A percentile compares a stretch with the other conserved stretches of the same genome.
Evolutionary conservation across 2,113 vertebrate species (phyloP).

Genomic region (Danio rerio): GRCz12tu NC_133186.1:42017501-42018000

Average conservation of each 20-base stretch:
- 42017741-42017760: constrained; percentile 30
- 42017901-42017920: constrained; percentile 51
- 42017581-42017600: constrained; percentile 27
- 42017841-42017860: constrained; percentile 62
- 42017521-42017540: not conserved
- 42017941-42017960: constrained; percentile 49
- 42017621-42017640: not conserved
- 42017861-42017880: constrained; percentile 59
- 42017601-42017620: constrained; percentile 13
- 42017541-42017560: not conserved
- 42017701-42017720: constrained; percentile 21
- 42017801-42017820: constrained; percentile 60
- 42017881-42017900: constrained; percentile 55
- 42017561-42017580: not conserved
- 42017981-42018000: not conserved
- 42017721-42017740: constrained; percentile 28
- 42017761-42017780: constrained; percentile 43
- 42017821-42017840: constrained; percentile 60
- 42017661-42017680: constrained; percentile 42
- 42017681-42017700: constrained; percentile 20
- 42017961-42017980: constrained; percentile 38
- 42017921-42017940: constrained; percentile 48
- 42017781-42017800: constrained; percentile 57
- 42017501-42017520: not conserved
- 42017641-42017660: constrained; percentile 22